A percentile compares a stretch with the other conserved stretches of the same genome.
These are phyloP conservation scores for Antheraea yamamai DNA, from an alignment of 2,888 invertebrate genomes.

Conservation along the genomic window DNA sequence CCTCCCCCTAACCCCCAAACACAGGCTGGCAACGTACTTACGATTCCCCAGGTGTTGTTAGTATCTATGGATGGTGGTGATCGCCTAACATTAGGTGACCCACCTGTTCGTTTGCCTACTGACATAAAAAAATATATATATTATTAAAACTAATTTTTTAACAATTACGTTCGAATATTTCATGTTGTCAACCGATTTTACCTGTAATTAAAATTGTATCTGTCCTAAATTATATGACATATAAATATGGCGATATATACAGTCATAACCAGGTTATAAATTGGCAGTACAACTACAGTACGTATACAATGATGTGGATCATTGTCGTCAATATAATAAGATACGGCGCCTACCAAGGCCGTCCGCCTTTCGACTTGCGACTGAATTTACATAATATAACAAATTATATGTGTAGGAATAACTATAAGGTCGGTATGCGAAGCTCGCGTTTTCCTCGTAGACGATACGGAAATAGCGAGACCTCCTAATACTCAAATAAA, in stretches of 20 bases:
- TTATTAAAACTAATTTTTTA: neutral
- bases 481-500: conserved; percentile 9
- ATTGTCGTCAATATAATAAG: conserved; percentile 41
- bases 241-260: conserved; percentile 8
- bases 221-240: neutral
- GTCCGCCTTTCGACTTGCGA: conserved; percentile 67
- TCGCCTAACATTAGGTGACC: no score
- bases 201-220: neutral
- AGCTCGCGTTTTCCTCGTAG: conserved; percentile 33
- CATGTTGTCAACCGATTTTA: neutral
- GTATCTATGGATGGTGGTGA: no score
- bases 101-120: no score
- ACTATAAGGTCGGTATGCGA: conserved; percentile 42
- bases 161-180: neutral
- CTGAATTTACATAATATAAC: conserved; percentile 68
- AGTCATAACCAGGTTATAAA: conserved; percentile 24
- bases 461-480: conserved; percentile 26
- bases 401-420: conserved; percentile 45
- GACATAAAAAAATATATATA: no score
- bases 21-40: no score
- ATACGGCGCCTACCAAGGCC: conserved; percentile 68
- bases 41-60: no score
- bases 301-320: conserved; percentile 37
- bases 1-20: no score
- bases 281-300: conserved; percentile 28